phyloP scores from a whole-genome alignment of 2,113 vertebrate species.

The Oncorhynchus masou region DNA sequence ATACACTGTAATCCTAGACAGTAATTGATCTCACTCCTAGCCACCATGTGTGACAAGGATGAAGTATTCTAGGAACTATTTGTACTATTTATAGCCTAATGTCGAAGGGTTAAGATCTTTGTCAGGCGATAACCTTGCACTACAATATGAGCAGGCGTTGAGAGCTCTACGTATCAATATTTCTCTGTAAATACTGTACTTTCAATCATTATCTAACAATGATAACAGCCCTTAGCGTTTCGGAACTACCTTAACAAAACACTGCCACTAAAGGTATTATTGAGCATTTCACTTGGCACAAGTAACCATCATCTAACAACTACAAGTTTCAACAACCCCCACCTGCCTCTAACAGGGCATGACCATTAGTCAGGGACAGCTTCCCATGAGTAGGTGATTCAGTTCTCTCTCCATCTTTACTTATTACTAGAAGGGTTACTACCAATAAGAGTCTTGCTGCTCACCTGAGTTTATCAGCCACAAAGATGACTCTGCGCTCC shows the following conservation, averaged over 20 bases:
- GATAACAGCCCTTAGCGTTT: neutral
- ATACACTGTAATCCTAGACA: conserved; percentile 30
- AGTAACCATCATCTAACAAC: neutral
- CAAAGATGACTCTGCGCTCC: conserved; percentile 94
- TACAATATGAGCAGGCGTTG: neutral
- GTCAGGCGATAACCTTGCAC: neutral
- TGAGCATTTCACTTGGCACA: neutral
- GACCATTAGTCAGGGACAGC: neutral
- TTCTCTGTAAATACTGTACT: neutral
- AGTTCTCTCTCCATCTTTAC: too few species aligned
- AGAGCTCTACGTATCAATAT: neutral
- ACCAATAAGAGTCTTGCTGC: neutral
- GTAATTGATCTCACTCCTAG: conserved; percentile 12
- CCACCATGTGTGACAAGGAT: conserved; percentile 17
- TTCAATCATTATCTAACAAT: neutral
- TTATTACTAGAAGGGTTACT: too few species aligned
- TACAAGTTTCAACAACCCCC: neutral
- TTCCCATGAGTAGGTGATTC: neutral
- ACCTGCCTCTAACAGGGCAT: neutral
- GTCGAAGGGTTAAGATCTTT: neutral
- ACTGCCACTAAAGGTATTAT: too few species aligned
- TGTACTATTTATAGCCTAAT: conserved; percentile 39
- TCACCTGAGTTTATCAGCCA: conserved; percentile 98
- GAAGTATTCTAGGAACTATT: conserved; percentile 13
- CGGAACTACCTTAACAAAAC: too few species aligned